Evolutionary conservation across 2,113 vertebrate genomes (phyloP).

Genomic region (Oreotrochilus melanogaster): DNA sequence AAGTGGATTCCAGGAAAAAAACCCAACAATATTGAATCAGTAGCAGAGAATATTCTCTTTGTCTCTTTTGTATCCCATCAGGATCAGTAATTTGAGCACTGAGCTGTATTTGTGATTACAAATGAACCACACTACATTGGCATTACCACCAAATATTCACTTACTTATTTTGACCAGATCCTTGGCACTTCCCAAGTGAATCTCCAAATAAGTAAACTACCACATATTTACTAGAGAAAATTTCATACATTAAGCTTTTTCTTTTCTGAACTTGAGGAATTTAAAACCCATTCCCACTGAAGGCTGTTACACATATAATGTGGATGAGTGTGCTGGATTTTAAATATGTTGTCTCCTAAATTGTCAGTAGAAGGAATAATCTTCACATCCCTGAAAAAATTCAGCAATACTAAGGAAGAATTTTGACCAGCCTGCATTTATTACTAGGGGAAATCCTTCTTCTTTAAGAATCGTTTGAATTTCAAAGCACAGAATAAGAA

Average conservation of each 20-base stretch:
- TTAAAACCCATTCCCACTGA: not conserved
- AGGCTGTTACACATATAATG: not conserved
- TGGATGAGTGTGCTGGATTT: not conserved
- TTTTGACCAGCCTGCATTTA: not conserved
- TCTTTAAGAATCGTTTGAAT: not conserved
- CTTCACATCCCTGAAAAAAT: not conserved
- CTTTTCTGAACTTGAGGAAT: not conserved
- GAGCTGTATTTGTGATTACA: not conserved
- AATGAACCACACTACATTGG: not conserved
- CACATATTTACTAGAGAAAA: not conserved
- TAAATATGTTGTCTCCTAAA: not conserved
- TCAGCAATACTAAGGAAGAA: not conserved
- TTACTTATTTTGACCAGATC: not conserved
- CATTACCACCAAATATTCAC: not conserved
- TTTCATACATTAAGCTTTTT: not conserved
- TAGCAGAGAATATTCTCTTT: constrained; percentile 9
- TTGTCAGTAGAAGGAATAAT: not conserved
- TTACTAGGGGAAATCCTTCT: not conserved
- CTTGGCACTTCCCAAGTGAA: not conserved
- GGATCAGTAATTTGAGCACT: not conserved
- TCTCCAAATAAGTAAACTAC: not conserved
- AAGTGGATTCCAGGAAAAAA: not conserved
- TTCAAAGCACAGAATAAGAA: not conserved
- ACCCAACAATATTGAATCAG: constrained; percentile 13
- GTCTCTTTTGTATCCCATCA: constrained; percentile 2